Percentiles rank a stretch among this genome's conserved stretches.
Evolutionary conservation across 2,113 vertebrate genomes (phyloP).

Genomic region (Benitochromis conjunctus): DNA sequence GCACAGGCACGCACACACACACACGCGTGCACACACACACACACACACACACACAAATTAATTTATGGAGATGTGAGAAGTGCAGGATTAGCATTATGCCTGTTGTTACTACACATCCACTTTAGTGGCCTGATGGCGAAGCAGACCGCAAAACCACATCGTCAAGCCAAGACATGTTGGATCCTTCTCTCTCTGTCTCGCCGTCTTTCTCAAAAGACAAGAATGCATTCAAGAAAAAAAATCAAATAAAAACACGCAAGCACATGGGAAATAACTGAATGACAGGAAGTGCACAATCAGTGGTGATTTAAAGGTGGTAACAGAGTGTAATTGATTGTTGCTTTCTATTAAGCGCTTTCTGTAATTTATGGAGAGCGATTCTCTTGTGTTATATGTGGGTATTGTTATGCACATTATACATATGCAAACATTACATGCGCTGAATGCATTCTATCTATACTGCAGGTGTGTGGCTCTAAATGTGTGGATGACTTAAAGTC

Average conservation of each 20-base stretch:
- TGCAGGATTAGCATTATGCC: slow-evolving; percentile 54
- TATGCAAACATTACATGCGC: neutral
- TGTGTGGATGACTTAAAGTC: neutral
- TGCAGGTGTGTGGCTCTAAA: neutral
- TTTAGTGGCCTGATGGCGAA: slow-evolving; percentile 25
- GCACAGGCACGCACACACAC: neutral
- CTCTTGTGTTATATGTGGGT: neutral
- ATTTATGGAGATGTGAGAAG: slow-evolving; percentile 62
- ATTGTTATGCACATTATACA: neutral
- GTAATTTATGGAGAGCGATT: slow-evolving; percentile 30
- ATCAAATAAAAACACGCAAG: neutral
- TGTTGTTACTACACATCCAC: slow-evolving; percentile 35
- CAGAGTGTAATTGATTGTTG: slow-evolving; percentile 5
- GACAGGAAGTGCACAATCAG: neutral
- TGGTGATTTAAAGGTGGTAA: neutral
- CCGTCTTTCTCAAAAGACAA: neutral
- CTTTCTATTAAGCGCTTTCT: neutral
- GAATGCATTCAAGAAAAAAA: neutral
- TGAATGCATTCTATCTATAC: neutral
- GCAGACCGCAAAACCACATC: slow-evolving; percentile 31
- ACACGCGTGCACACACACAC: slow-evolving; percentile 28
- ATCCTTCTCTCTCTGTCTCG: neutral
- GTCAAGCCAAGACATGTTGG: neutral
- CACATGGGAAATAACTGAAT: neutral
- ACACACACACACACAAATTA: slow-evolving; percentile 47